Percentiles rank a stretch among this genome's conserved stretches.
These are phyloP conservation scores for Microchrysa polita DNA, from an alignment of 2,888 invertebrate species.

Conservation along the genomic window DNA sequence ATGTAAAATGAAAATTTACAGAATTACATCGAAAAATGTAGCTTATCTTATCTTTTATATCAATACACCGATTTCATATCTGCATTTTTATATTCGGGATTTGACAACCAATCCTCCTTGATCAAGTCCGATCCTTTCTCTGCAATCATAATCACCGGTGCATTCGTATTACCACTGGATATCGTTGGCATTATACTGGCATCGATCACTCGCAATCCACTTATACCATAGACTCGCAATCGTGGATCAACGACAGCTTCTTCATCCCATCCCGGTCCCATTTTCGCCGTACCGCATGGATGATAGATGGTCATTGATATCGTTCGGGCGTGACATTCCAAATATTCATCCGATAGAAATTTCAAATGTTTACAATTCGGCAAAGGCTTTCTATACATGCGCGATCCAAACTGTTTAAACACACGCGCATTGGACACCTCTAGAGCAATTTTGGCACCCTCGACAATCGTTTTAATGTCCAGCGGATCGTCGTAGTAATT, in stretches of 20 bases:
- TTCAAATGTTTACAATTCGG: constrained; percentile 80
- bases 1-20: constrained; percentile 5
- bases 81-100: constrained; percentile 59
- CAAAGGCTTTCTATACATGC: constrained; percentile 77
- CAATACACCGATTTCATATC: constrained; percentile 21
- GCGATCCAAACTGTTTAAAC: constrained; percentile 82
- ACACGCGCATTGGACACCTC: constrained; percentile 78
- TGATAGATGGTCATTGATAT: constrained; percentile 92
- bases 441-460: constrained; percentile 81
- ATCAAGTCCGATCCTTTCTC: constrained; percentile 89
- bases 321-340: constrained; percentile 87
- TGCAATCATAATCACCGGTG: constrained; percentile 91
- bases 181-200: constrained; percentile 91
- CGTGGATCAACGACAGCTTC: constrained; percentile 85
- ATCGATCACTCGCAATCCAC: constrained; percentile 83
- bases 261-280: constrained; percentile 83
- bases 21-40: background rate
- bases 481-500: constrained; percentile 87
- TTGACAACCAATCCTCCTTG: constrained; percentile 80
- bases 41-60: background rate
- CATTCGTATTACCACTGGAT: constrained; percentile 89
- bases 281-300: constrained; percentile 87
- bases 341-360: constrained; percentile 82
- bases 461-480: constrained; percentile 83
- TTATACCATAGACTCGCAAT: constrained; percentile 79